phyloP scores from a whole-genome alignment of 2,797 vertebrate species.

The Sebastes kiyomatsui region DNA sequence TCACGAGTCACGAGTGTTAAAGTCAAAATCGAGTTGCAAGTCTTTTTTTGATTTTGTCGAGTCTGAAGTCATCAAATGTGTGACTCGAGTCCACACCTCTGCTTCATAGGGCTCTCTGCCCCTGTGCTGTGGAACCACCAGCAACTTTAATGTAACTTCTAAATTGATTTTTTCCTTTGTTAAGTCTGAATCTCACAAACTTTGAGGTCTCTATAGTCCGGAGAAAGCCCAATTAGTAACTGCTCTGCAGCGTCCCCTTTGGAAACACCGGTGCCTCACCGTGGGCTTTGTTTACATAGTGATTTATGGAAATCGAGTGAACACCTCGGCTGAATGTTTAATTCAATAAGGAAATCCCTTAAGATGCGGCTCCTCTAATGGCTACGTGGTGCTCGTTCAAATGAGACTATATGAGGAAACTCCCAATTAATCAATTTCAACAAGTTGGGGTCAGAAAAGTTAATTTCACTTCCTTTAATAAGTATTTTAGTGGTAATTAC shows the following conservation, averaged over 20 bases:
- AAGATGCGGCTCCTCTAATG: slow-evolving; percentile 3
- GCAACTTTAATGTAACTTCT: background rate
- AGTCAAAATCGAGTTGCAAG: background rate
- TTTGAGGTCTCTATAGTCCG: background rate
- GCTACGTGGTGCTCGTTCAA: background rate
- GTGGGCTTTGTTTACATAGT: slow-evolving; percentile 22
- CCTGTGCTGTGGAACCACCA: background rate
- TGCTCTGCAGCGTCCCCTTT: background rate
- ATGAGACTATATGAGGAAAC: background rate
- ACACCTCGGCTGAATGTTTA: slow-evolving; percentile 12
- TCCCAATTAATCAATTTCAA: background rate
- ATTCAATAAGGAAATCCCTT: slow-evolving; percentile 27
- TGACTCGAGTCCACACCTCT: background rate
- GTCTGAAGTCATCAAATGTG: too few species aligned
- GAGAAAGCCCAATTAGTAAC: slow-evolving; percentile 3
- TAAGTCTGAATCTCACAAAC: background rate
- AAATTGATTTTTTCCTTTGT: background rate
- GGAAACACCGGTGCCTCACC: background rate
- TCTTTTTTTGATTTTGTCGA: background rate
- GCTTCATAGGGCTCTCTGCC: background rate
- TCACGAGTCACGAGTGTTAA: background rate
- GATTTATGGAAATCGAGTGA: slow-evolving; percentile 40
- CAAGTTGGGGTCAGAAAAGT: background rate
- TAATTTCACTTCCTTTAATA: background rate
- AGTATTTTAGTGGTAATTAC: background rate